These are phyloP conservation scores for Cyphomyrus plagiostoma DNA, from an alignment of 2,113 vertebrate genomes.

Conservation along the genomic window DNA sequence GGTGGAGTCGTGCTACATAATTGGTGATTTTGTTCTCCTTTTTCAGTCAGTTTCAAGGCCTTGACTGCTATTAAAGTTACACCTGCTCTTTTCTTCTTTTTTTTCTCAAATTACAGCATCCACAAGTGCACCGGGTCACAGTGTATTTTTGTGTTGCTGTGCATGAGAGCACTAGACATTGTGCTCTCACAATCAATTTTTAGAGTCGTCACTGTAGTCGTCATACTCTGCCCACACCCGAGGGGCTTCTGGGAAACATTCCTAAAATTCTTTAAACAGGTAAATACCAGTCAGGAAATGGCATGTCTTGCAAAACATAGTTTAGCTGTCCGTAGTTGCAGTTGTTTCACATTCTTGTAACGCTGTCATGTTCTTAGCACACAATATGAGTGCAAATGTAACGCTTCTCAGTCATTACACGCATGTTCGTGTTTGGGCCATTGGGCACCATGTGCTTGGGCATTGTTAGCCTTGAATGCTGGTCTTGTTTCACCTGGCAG, in stretches of 20 bases:
- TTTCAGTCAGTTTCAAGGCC: neutral
- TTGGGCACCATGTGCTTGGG: neutral
- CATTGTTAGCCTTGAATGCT: neutral
- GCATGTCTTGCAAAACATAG: neutral
- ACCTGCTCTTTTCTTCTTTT: neutral
- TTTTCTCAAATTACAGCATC: neutral
- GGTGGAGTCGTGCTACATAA: neutral
- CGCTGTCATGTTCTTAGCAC: neutral
- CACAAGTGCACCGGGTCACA: neutral
- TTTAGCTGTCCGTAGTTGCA: neutral
- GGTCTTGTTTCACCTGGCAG: neutral
- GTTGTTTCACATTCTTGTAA: neutral
- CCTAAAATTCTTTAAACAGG: neutral
- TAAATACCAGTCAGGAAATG: neutral
- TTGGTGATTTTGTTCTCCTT: neutral
- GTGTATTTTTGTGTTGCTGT: neutral
- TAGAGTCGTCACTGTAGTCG: neutral
- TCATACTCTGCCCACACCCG: neutral
- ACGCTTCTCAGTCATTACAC: neutral
- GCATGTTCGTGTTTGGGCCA: neutral
- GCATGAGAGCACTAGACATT: neutral
- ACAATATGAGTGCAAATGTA: neutral
- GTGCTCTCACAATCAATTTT: neutral
- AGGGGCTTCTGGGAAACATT: neutral
- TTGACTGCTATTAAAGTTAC: neutral